Conservation (phyloP, 2,888 invertebrate genomes). For the Strigamia transsilvanica region DNA sequence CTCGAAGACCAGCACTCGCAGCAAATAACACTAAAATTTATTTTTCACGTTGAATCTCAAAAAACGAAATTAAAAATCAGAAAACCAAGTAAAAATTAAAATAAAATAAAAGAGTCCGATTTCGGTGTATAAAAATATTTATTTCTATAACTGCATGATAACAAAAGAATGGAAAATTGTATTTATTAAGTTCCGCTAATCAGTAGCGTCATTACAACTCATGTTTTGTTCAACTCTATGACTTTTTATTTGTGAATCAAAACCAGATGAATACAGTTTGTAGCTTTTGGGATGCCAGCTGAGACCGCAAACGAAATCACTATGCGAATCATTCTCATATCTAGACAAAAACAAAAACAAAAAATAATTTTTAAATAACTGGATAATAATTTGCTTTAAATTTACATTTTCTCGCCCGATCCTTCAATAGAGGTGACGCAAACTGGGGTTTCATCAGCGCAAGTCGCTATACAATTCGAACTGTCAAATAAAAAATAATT, state of each 20-base stretch:
- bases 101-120: too few species aligned
- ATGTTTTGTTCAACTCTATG: neutral
- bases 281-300: constrained; percentile 67
- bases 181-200: too few species aligned
- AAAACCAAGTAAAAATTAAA: too few species aligned
- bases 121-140: too few species aligned
- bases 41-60: neutral
- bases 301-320: constrained; percentile 69
- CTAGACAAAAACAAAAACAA: constrained; percentile 59
- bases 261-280: constrained; percentile 70
- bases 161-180: too few species aligned
- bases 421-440: constrained; percentile 60
- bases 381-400: neutral
- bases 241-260: constrained; percentile 64
- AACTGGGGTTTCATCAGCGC: constrained; percentile 62
- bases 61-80: too few species aligned
- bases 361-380: neutral
- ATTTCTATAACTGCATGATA: too few species aligned
- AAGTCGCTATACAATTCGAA: constrained; percentile 60
- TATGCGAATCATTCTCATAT: constrained; percentile 67
- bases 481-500: constrained; percentile 58
- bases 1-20: neutral
- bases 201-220: too few species aligned
- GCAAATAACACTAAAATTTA: neutral
- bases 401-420: constrained; percentile 55